A percentile compares a stretch with the other conserved stretches of the same genome.
These are phyloP conservation scores for Drosophila meridiana DNA, from an alignment of 2,888 invertebrate genomes.

Conservation along the genomic window DNA sequence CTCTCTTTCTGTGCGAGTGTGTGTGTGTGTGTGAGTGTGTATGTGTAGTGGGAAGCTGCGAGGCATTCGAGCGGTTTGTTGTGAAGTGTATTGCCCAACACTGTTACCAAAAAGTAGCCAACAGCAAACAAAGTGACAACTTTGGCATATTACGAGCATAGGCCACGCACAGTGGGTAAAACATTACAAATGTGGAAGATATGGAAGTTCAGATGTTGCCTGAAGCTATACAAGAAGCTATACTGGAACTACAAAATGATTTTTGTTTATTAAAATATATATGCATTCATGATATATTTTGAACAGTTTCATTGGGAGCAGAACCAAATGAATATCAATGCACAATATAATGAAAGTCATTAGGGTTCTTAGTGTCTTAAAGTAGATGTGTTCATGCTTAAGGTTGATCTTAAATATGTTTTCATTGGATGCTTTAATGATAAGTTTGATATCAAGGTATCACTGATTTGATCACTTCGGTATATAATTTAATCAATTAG, in stretches of 20 bases:
- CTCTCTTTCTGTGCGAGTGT: neutral
- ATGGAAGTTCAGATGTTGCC: neutral
- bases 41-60: conserved; percentile 44
- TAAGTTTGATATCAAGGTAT: too few species aligned
- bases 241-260: neutral
- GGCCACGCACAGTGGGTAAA: conserved; percentile 42
- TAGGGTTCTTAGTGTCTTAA: too few species aligned
- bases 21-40: conserved; percentile 5
- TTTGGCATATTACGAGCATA: conserved; percentile 45
- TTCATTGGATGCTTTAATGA: too few species aligned
- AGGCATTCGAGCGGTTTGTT: conserved; percentile 38
- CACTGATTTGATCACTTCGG: too few species aligned
- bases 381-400: neutral
- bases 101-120: conserved; percentile 68
- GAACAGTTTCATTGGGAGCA: too few species aligned
- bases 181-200: neutral
- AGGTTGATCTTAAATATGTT: too few species aligned
- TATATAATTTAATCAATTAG: too few species aligned
- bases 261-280: neutral
- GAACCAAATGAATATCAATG: too few species aligned
- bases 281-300: too few species aligned
- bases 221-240: neutral
- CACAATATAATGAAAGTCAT: too few species aligned
- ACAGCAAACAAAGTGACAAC: conserved; percentile 60
- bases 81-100: conserved; percentile 56